phyloP scores from a whole-genome alignment of 2,113 vertebrate species.

The Rhynchopsitta pachyrhyncha region DNA sequence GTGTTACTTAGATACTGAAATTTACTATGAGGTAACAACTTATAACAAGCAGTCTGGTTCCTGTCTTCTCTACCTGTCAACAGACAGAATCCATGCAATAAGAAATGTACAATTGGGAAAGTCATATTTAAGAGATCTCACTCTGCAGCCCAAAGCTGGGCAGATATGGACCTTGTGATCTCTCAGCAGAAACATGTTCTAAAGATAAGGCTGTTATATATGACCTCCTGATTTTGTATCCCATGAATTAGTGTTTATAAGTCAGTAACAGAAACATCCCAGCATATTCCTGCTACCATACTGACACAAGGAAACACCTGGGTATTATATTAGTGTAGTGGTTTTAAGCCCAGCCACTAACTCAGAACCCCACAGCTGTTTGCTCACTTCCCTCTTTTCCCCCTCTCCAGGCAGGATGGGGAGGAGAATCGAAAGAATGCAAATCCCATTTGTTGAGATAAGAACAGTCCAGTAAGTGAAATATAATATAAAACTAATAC shows the following conservation, averaged over 20 bases:
- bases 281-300: not conserved
- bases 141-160: not conserved
- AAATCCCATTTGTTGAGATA: not conserved
- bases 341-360: not conserved
- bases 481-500: not conserved
- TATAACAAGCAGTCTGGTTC: not conserved
- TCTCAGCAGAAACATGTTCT: not conserved
- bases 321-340: not conserved
- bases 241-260: not conserved
- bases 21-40: not conserved
- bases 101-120: not conserved
- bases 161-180: not conserved
- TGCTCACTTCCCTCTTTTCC: not conserved
- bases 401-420: not conserved
- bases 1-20: not conserved
- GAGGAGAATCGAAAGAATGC: not conserved
- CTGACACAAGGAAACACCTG: slow-evolving; percentile 1
- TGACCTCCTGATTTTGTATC: not conserved
- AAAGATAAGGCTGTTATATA: not conserved
- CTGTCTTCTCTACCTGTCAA: not conserved
- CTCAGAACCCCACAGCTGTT: not conserved
- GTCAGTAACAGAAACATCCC: not conserved
- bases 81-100: not conserved
- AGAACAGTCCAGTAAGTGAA: not conserved
- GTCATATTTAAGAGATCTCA: not conserved